Evolutionary conservation across 2,888 invertebrate species (phyloP).

Genomic region (Apodemia duryi): DNA sequence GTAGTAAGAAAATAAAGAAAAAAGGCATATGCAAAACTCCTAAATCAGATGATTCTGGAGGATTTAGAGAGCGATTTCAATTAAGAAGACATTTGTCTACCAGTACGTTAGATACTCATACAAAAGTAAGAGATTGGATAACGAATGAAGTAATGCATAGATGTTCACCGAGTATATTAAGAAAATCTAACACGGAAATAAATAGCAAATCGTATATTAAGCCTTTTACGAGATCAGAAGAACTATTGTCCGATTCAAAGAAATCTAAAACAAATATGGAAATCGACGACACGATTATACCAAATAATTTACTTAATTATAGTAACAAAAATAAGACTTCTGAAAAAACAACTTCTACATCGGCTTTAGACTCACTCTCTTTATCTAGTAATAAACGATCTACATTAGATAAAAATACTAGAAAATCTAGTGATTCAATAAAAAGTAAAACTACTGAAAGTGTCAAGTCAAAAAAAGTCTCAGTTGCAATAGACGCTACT

Average conservation of each 20-base stretch:
- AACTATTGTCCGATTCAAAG: slow-evolving; percentile 58
- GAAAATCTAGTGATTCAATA: slow-evolving; percentile 68
- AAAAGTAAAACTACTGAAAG: slow-evolving; percentile 64
- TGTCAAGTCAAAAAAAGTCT: slow-evolving; percentile 82
- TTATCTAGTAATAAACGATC: slow-evolving; percentile 59
- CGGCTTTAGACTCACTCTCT: slow-evolving; percentile 66
- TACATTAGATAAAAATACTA: slow-evolving; percentile 43
- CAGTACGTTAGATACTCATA: slow-evolving; percentile 91
- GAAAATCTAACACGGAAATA: slow-evolving; percentile 69
- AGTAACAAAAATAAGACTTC: slow-evolving; percentile 56
- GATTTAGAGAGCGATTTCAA: slow-evolving; percentile 81
- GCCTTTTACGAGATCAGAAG: slow-evolving; percentile 69
- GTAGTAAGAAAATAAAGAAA: slow-evolving; percentile 74
- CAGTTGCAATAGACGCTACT: slow-evolving; percentile 88
- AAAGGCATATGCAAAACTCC: slow-evolving; percentile 77
- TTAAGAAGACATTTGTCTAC: slow-evolving; percentile 85
- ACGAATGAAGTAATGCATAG: slow-evolving; percentile 87
- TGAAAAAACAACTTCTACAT: slow-evolving; percentile 69
- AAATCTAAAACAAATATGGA: slow-evolving; percentile 43
- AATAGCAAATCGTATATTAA: slow-evolving; percentile 52
- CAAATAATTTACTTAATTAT: slow-evolving; percentile 42
- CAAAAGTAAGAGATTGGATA: slow-evolving; percentile 93
- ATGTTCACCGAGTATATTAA: slow-evolving; percentile 83
- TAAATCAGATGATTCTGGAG: slow-evolving; percentile 75
- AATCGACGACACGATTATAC: slow-evolving; percentile 37